These are phyloP conservation scores for Drosophila navojoa DNA, from an alignment of 1,140 invertebrate species.

Conservation along the genomic window DNA sequence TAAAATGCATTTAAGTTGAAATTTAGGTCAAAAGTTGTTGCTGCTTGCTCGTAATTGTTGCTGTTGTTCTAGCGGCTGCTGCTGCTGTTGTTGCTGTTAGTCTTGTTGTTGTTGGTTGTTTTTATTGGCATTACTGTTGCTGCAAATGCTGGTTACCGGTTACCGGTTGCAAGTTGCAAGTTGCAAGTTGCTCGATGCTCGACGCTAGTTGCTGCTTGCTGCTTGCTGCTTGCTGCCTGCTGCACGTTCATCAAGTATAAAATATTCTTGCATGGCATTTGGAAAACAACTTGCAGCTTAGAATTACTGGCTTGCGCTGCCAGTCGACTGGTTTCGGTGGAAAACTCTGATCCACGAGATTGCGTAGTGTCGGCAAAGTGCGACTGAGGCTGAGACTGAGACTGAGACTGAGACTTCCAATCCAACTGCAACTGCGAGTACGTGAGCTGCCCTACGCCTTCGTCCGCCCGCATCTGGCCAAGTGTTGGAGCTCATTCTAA, in stretches of 20 bases:
- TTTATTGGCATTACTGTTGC: conserved; percentile 35
- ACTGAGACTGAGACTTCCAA: conserved; percentile 4
- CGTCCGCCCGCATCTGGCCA: conserved; percentile 10
- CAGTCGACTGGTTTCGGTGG: conserved; percentile 54
- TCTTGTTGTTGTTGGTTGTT: conserved; percentile 32
- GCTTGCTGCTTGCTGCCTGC: conserved; percentile 21
- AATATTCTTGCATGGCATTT: conserved; percentile 80
- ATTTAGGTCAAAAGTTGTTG: conserved; percentile 80
- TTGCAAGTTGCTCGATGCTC: conserved; percentile 21
- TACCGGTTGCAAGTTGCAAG: conserved; percentile 30
- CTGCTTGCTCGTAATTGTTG: conserved; percentile 40
- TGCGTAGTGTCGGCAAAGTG: conserved; percentile 56
- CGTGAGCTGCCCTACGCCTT: conserved; percentile 60
- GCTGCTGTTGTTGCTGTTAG: conserved; percentile 33
- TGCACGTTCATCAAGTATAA: conserved; percentile 74
- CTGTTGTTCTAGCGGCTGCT: conserved; percentile 31
- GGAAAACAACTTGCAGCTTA: conserved; percentile 68
- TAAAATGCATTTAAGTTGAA: conserved; percentile 81
- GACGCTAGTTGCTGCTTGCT: conserved; percentile 15
- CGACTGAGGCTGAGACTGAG: conserved; percentile 8
- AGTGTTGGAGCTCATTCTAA: conserved; percentile 60
- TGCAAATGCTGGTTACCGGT: conserved; percentile 26
- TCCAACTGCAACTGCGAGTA: background rate
- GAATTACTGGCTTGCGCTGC: conserved; percentile 55
- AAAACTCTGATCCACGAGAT: conserved; percentile 48